Conservation (phyloP, 2,888 invertebrate genomes). For the Drosophila borborema region DNA sequence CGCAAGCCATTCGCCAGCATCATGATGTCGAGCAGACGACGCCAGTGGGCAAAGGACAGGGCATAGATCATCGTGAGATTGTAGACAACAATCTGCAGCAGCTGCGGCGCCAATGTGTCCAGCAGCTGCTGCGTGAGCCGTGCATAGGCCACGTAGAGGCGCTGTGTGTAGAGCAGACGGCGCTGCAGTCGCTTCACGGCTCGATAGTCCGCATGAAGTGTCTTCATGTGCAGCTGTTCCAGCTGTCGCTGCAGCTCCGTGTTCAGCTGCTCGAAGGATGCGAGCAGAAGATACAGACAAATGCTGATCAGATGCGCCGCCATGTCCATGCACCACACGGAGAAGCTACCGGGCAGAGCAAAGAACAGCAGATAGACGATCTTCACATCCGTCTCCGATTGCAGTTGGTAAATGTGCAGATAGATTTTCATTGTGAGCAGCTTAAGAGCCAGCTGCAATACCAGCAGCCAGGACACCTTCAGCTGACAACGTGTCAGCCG, state of each 20-base stretch:
- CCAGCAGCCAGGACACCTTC: constrained; percentile 52
- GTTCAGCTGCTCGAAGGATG: constrained; percentile 53
- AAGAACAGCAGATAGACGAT: background rate
- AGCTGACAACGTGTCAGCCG: constrained; percentile 38
- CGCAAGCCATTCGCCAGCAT: constrained; percentile 47
- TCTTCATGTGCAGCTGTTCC: constrained; percentile 31
- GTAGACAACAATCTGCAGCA: constrained; percentile 52
- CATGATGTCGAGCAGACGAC: constrained; percentile 33
- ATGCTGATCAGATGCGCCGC: constrained; percentile 46
- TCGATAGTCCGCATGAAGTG: constrained; percentile 35
- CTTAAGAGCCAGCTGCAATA: constrained; percentile 43
- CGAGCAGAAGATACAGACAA: constrained; percentile 33
- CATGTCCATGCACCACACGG: constrained; percentile 58
- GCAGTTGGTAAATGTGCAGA: background rate
- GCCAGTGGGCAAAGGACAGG: constrained; percentile 41
- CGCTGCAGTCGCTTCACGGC: constrained; percentile 32
- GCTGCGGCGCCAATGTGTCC: constrained; percentile 41
- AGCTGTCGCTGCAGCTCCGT: constrained; percentile 26
- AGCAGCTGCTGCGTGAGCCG: constrained; percentile 44
- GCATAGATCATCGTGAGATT: constrained; percentile 55
- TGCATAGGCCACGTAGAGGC: constrained; percentile 39
- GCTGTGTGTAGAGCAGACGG: constrained; percentile 34
- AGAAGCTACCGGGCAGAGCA: constrained; percentile 41
- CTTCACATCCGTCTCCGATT: background rate
- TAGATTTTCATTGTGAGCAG: constrained; percentile 40